phyloP scores from a whole-genome alignment of 2,797 vertebrate genomes.

The Lindbergichthys nudifrons region DNA sequence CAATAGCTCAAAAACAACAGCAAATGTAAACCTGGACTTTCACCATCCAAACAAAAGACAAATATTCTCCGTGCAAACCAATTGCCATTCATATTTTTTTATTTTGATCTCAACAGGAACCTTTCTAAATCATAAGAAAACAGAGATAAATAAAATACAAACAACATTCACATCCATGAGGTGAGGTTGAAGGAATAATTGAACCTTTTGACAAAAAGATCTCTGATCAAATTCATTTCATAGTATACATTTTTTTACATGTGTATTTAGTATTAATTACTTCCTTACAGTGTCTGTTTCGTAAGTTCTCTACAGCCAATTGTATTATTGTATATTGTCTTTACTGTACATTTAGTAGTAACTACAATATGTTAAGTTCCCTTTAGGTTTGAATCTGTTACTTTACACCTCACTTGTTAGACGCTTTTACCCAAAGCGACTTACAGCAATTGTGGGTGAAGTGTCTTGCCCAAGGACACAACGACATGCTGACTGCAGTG shows the following conservation, averaged over 20 bases:
- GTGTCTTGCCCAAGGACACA: no score
- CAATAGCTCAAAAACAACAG: slow-evolving; percentile 16
- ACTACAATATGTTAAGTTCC: no score
- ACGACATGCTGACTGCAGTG: no score
- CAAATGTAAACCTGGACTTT: slow-evolving; percentile 46
- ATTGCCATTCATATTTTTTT: slow-evolving; percentile 39
- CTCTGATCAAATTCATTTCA: neutral
- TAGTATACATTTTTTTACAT: neutral
- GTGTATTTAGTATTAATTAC: neutral
- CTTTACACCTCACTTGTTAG: no score
- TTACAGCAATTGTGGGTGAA: no score
- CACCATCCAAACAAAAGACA: slow-evolving; percentile 38
- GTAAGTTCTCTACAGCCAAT: neutral
- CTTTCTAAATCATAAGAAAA: slow-evolving; percentile 23
- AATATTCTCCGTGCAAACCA: slow-evolving; percentile 47
- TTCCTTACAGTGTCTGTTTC: neutral
- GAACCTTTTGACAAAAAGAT: slow-evolving; percentile 1
- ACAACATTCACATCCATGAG: slow-evolving; percentile 3
- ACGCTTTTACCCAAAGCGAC: no score
- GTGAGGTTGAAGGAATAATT: slow-evolving; percentile 43
- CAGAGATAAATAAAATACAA: slow-evolving; percentile 23
- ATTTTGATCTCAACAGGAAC: slow-evolving; percentile 10
- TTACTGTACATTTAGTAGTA: neutral
- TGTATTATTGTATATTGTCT: neutral
- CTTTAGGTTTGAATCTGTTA: neutral